Percentiles rank a stretch among this genome's conserved stretches.
These are phyloP conservation scores for Rhipidura dahli DNA, from an alignment of 2,113 vertebrate genomes.

Conservation along the genomic window DNA sequence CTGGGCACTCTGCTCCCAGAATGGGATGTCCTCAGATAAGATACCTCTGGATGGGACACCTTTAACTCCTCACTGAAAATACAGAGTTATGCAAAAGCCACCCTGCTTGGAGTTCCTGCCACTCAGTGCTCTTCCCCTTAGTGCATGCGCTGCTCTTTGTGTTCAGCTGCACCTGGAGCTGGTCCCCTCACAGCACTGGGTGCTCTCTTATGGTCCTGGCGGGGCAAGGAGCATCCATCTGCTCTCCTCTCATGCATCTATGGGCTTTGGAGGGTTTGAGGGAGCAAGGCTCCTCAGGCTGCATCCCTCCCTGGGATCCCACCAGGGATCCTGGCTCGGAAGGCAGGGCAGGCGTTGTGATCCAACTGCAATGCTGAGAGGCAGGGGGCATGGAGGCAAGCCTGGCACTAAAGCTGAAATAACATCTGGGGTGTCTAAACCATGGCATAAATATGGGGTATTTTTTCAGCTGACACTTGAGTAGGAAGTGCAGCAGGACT, in stretches of 20 bases:
- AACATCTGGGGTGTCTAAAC: neutral
- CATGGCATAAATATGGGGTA: neutral
- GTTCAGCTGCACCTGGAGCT: neutral
- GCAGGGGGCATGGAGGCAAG: neutral
- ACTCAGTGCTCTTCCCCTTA: neutral
- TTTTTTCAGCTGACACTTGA: neutral
- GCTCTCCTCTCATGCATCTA: rapidly evolving
- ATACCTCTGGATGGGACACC: neutral
- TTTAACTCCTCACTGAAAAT: neutral
- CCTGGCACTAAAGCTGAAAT: neutral
- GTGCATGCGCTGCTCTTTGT: neutral
- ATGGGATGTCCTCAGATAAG: neutral
- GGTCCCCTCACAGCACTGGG: neutral
- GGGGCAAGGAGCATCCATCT: neutral
- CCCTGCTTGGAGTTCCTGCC: neutral
- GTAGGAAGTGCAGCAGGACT: neutral
- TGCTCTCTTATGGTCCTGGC: neutral
- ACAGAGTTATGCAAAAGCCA: neutral
- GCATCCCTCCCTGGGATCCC: neutral
- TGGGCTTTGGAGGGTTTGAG: neutral
- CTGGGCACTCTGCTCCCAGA: neutral
- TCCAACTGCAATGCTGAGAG: neutral
- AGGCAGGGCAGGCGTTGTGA: neutral
- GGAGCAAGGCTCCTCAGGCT: neutral
- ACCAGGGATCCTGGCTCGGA: neutral